A percentile compares a stretch with the other conserved stretches of the same genome.
These are phyloP conservation scores for Chaetops frenatus DNA, from an alignment of 2,113 vertebrate genomes.

Conservation along the genomic window DNA sequence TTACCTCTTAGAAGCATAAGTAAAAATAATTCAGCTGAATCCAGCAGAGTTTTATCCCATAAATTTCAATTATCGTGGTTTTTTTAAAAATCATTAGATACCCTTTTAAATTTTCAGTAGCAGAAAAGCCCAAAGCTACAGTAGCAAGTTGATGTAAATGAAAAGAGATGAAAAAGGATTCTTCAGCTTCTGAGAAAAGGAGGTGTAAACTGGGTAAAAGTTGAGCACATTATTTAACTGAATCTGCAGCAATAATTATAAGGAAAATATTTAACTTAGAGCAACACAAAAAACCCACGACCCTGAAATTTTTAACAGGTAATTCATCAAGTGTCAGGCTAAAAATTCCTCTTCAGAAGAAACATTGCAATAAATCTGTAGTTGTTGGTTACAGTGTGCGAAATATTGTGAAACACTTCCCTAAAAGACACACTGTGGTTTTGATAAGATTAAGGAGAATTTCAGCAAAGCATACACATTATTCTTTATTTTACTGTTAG, in stretches of 20 bases:
- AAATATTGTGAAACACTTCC: background rate
- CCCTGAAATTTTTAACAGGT: background rate
- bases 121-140: conserved; percentile 9
- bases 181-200: background rate
- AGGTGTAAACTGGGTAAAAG: background rate
- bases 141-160: background rate
- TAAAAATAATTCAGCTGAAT: conserved; percentile 46
- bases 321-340: background rate
- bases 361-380: background rate
- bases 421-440: background rate
- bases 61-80: background rate
- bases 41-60: background rate
- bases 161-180: background rate
- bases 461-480: conserved; percentile 47
- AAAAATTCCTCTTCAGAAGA: background rate
- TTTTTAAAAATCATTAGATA: conserved; percentile 2
- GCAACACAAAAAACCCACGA: background rate
- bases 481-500: conserved; percentile 51
- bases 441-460: conserved; percentile 6
- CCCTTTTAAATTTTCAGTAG: conserved; percentile 33
- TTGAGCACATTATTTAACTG: background rate
- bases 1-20: conserved; percentile 9
- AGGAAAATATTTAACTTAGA: conserved; percentile 16
- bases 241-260: background rate
- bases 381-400: background rate